These are phyloP conservation scores for Protula sp. DNA, from an alignment of 2,888 invertebrate species.

Conservation along the genomic window DNA sequence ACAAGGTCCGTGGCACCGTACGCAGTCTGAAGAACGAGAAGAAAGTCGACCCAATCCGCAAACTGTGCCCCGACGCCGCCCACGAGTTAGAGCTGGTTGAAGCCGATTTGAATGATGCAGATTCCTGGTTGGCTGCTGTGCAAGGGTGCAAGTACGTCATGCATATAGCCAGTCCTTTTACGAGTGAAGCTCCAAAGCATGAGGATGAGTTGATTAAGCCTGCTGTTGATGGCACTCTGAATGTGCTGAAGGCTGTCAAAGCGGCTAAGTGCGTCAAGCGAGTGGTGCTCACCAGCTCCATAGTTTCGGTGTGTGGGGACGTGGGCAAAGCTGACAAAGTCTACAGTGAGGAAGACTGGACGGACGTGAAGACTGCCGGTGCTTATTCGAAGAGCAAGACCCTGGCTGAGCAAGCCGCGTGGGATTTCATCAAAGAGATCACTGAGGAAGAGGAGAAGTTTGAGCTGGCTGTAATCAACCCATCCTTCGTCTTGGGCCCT, in stretches of 20 bases:
- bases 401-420: constrained; percentile 58
- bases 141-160: constrained; percentile 54
- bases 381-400: constrained; percentile 56
- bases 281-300: constrained; percentile 57
- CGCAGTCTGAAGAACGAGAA: constrained; percentile 51
- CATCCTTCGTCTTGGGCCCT: constrained; percentile 57
- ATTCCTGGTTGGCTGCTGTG: constrained; percentile 51
- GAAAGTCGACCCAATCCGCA: constrained; percentile 43
- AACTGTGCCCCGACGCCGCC: constrained; percentile 49
- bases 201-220: constrained; percentile 53
- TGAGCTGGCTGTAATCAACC: constrained; percentile 57
- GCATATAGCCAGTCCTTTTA: constrained; percentile 55
- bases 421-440: constrained; percentile 59
- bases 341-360: constrained; percentile 4
- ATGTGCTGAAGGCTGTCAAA: constrained; percentile 55
- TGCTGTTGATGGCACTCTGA: constrained; percentile 57
- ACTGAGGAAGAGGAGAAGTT: constrained; percentile 54
- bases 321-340: constrained; percentile 22
- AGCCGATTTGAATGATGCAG: constrained; percentile 55
- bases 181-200: constrained; percentile 42
- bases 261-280: constrained; percentile 55
- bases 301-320: constrained; percentile 51
- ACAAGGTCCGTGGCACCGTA: constrained; percentile 57
- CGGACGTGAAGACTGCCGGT: constrained; percentile 24
- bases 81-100: constrained; percentile 56